Evolutionary conservation across 1,140 invertebrate genomes (phyloP).

Genomic region (Musca domestica): DNA sequence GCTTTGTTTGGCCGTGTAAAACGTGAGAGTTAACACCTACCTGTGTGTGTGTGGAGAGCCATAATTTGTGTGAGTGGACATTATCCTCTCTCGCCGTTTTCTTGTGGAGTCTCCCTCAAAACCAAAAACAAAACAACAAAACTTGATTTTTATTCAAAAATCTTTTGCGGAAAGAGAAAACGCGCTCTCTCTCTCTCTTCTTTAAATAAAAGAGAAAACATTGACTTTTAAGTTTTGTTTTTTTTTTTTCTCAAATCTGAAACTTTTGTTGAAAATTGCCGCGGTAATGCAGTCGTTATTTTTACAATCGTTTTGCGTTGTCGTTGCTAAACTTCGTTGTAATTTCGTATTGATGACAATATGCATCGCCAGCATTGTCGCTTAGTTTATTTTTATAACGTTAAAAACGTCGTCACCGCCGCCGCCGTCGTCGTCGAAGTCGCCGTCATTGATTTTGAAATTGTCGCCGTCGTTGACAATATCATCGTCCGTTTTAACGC

Average conservation of each 20-base stretch:
- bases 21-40: no score
- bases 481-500: conserved; percentile 41
- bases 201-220: no score
- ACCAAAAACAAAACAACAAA: no score
- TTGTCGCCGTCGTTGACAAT: conserved; percentile 19
- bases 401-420: conserved; percentile 24
- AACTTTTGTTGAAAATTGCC: background rate
- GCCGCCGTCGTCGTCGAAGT: conserved; percentile 15
- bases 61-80: no score
- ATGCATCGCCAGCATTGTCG: conserved; percentile 15
- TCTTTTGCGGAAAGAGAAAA: no score
- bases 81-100: no score
- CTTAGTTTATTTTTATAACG: conserved; percentile 16
- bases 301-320: background rate
- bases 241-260: background rate
- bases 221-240: no score
- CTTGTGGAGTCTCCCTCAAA: no score
- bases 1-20: no score
- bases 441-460: conserved; percentile 13
- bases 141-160: no score
- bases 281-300: conserved; percentile 15
- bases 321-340: conserved; percentile 4
- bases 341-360: background rate
- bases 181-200: no score
- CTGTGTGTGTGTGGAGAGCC: no score